These are phyloP conservation scores for Vanessa cardui DNA, from an alignment of 2,888 invertebrate species.

Conservation along the genomic window DNA sequence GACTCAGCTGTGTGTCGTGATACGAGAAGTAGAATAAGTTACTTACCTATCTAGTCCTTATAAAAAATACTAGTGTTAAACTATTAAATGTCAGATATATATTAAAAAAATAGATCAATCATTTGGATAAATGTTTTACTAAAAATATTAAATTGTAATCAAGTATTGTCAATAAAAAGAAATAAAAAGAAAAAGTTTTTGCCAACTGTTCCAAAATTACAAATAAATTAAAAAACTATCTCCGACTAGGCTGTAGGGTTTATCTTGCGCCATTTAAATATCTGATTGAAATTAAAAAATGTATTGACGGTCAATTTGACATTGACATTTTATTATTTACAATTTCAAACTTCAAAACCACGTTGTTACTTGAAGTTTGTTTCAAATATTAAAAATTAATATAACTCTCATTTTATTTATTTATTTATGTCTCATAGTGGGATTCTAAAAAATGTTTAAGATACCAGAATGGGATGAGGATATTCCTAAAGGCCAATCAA, in stretches of 20 bases:
- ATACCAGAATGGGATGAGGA: constrained; percentile 63
- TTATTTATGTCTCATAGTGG: neutral
- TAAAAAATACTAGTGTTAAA: no score
- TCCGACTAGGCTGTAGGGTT: neutral
- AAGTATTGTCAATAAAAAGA: no score
- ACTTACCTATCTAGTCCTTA: no score
- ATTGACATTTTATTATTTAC: constrained; percentile 7
- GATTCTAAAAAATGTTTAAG: constrained; percentile 55
- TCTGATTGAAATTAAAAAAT: neutral
- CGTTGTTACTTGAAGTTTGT: constrained; percentile 11
- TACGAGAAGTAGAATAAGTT: no score
- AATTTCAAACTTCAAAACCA: constrained; percentile 19
- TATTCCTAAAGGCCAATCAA: constrained; percentile 47
- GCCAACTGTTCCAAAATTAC: no score
- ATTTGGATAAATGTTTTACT: no score
- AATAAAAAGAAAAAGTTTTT: no score
- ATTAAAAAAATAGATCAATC: no score
- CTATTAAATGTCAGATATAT: no score
- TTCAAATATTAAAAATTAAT: neutral
- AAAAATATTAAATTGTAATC: no score
- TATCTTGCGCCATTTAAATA: neutral
- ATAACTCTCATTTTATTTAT: neutral
- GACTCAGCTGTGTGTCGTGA: no score
- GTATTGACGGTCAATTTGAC: neutral
- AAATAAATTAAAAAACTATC: no score